Evolutionary conservation across 1,140 invertebrate species (phyloP), one percentile per base, ranked within the genome.

Genomic region (Scaptomyza pallida): DNA sequence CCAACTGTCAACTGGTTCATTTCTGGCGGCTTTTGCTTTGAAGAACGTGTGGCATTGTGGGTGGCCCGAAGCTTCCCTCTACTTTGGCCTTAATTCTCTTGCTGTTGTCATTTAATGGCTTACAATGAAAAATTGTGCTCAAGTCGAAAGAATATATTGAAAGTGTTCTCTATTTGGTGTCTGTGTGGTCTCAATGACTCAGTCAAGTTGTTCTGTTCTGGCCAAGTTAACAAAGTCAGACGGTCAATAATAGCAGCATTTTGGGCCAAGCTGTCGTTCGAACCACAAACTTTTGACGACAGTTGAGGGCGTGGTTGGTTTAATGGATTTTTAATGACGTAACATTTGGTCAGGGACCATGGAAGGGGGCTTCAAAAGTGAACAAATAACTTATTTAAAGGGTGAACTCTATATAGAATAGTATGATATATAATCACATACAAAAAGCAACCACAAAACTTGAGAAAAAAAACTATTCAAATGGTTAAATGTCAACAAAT

Each of bases 241-340:
- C 54, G 54, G 47, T 8, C 26, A 40, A 33, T 8, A 23, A 37
- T 9, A n/a, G 23, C 30, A n/a, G 23, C 30, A 50, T 48, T 50
- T 33, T 17, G 33, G 44, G 33, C 12, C 65, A 52, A 65, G 61
- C 62, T 65, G 62, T 67, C 16, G 54, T 40, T 35, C 21, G 21
- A 40, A 57, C 63, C 54, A 40, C 69, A 60, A 72, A 35, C 47
- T 52, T 30, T 57, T 45, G 63, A 59, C 55, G 41, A 69, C 64
- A 81, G 82, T 65, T 65, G 73, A 54, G 59, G 51, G n/a, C 44
- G 63, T 60, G 15, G 44, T 45, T 35, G 47, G 45, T 59, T 81
- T 85, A 85, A 85, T 85, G 81, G 73, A 40, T 67, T 85, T 85
- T 85, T 85, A 85, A 85, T 85, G 81, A 85, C 81, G 83, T n/a